phyloP scores from a whole-genome alignment of 2,888 invertebrate genomes.

The Acanthosoma haemorrhoidale region DNA sequence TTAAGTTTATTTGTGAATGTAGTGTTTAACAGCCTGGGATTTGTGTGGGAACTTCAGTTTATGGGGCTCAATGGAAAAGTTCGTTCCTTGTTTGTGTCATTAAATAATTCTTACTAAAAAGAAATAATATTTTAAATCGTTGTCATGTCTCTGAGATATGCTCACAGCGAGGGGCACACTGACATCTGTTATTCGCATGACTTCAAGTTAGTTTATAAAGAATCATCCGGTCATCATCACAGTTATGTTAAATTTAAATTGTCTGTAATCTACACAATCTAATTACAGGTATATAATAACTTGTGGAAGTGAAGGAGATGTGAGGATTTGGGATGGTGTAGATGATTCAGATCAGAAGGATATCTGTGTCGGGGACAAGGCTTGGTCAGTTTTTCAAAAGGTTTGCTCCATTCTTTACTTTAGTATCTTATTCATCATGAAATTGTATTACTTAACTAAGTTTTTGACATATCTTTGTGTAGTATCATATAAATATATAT shows the following conservation, averaged over 20 bases:
- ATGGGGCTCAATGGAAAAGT: not conserved
- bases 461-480: too few species aligned
- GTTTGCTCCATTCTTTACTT: constrained; percentile 45
- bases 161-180: constrained; percentile 85
- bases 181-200: constrained; percentile 73
- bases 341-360: constrained; percentile 83
- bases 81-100: not conserved
- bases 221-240: not conserved
- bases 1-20: too few species aligned
- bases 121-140: not conserved
- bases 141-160: constrained; percentile 58
- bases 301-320: constrained; percentile 88
- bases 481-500: too few species aligned
- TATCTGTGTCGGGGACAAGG: constrained; percentile 77
- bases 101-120: too few species aligned
- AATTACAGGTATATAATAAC: constrained; percentile 65
- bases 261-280: too few species aligned
- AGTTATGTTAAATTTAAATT: constrained; percentile 12
- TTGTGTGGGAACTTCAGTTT: not conserved
- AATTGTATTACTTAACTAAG: too few species aligned
- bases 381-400: constrained; percentile 66
- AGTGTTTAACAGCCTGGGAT: not conserved
- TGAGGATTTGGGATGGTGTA: constrained; percentile 79
- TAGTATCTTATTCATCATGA: not conserved
- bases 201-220: constrained; percentile 58